Conservation (phyloP, 2,113 vertebrate species). For the Cromileptes altivelis region DNA sequence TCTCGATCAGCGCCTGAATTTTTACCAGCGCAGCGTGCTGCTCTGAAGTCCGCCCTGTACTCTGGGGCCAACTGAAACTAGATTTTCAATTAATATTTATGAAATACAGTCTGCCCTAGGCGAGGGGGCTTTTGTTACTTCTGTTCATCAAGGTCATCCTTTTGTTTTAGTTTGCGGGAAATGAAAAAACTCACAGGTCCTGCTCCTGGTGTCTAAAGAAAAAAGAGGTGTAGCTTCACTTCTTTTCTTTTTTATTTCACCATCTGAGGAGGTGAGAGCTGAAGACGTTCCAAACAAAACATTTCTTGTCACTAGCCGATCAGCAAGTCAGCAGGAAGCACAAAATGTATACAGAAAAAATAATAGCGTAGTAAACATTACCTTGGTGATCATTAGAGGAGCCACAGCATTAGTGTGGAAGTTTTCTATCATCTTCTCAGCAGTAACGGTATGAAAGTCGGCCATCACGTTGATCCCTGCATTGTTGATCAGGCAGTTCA, state of each 20-base stretch:
- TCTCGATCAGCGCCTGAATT: slow-evolving; percentile 41
- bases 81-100: slow-evolving; percentile 61
- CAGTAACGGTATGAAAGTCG: slow-evolving; percentile 81
- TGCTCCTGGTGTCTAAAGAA: not conserved
- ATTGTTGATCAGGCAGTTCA: slow-evolving; percentile 89
- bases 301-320: not conserved
- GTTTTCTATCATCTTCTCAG: slow-evolving; percentile 86
- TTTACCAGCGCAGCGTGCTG: not conserved
- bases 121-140: not conserved
- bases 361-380: slow-evolving; percentile 24
- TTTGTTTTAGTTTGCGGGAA: slow-evolving; percentile 25
- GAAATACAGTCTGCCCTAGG: slow-evolving; percentile 14
- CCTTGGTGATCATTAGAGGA: slow-evolving; percentile 88
- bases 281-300: not conserved
- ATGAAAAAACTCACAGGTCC: not conserved
- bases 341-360: not conserved
- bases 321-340: not conserved
- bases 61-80: slow-evolving; percentile 22
- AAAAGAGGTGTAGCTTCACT: not conserved
- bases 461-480: slow-evolving; percentile 84
- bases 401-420: slow-evolving; percentile 85
- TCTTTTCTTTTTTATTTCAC: not conserved
- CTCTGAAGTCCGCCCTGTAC: slow-evolving; percentile 21
- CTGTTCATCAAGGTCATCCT: slow-evolving; percentile 37
- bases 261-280: not conserved